These are phyloP conservation scores for Pomatostomus ruficeps DNA, from an alignment of 2,113 vertebrate species.

Conservation along the genomic window DNA sequence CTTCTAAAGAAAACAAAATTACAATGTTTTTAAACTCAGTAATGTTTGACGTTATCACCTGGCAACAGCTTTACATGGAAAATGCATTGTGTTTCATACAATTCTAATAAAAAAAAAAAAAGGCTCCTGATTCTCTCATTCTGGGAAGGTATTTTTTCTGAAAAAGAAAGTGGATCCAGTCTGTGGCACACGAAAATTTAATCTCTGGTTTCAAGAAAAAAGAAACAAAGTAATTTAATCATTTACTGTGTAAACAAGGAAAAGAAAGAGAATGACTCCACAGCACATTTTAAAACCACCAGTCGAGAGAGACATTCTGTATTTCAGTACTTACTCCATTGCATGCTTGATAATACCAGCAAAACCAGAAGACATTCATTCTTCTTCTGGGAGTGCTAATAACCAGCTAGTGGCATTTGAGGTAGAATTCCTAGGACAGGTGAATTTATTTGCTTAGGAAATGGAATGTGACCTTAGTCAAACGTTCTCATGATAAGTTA, in stretches of 20 bases:
- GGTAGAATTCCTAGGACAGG: background rate
- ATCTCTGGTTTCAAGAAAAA: background rate
- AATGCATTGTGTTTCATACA: background rate
- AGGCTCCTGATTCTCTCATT: background rate
- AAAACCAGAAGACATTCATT: background rate
- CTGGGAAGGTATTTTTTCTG: background rate
- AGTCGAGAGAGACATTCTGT: background rate
- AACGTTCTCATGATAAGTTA: background rate
- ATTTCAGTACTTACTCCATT: background rate
- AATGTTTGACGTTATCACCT: background rate
- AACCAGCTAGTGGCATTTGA: background rate
- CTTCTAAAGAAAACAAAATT: background rate
- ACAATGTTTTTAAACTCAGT: background rate
- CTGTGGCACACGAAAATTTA: background rate
- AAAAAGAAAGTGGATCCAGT: background rate
- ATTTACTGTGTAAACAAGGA: background rate
- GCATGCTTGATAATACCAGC: background rate
- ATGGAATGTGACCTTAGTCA: background rate
- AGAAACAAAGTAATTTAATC: background rate
- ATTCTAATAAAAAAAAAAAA: background rate
- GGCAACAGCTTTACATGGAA: background rate
- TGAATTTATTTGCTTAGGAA: background rate
- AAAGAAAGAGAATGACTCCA: background rate
- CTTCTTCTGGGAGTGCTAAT: background rate
- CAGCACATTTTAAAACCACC: background rate